These are phyloP conservation scores for Drosophila nigricruria DNA, from an alignment of 2,888 invertebrate species.

Conservation along the genomic window DNA sequence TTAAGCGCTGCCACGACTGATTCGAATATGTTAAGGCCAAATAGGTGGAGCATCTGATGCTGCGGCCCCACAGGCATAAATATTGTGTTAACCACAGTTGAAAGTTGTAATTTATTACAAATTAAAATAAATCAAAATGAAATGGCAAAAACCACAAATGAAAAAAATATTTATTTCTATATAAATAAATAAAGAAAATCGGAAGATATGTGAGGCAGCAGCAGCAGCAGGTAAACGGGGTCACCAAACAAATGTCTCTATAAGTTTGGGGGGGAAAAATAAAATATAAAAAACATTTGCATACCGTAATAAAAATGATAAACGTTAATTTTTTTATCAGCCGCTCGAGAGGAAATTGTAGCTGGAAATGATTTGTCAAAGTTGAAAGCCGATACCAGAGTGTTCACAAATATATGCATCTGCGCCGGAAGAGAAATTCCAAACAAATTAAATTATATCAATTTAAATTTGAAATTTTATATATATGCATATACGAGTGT, in stretches of 20 bases:
- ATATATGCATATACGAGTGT: slow-evolving; percentile 5
- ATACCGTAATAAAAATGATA: slow-evolving; percentile 66
- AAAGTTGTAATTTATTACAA: slow-evolving; percentile 79
- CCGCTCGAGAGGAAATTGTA: slow-evolving; percentile 57
- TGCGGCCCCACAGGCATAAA: slow-evolving; percentile 57
- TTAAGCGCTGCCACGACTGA: slow-evolving; percentile 50
- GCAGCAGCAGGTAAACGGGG: slow-evolving; percentile 16
- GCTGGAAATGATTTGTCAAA: slow-evolving; percentile 78
- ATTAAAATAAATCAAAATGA: slow-evolving; percentile 79
- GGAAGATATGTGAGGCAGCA: slow-evolving; percentile 11
- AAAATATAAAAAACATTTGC: slow-evolving; percentile 56
- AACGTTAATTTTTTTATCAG: slow-evolving; percentile 70
- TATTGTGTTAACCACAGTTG: slow-evolving; percentile 68
- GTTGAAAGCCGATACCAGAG: slow-evolving; percentile 46
- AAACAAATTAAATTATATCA: slow-evolving; percentile 54
- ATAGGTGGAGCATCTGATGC: slow-evolving; percentile 48
- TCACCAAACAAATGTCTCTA: slow-evolving; percentile 60
- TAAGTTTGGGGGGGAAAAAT: slow-evolving; percentile 26
- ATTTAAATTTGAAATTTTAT: slow-evolving; percentile 57
- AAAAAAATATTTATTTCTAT: background rate
- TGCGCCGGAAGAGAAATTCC: slow-evolving; percentile 67
- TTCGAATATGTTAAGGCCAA: slow-evolving; percentile 44
- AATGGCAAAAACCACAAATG: slow-evolving; percentile 36
- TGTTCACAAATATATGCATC: slow-evolving; percentile 21
- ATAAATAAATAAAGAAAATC: slow-evolving; percentile 9